Evolutionary conservation across 1,140 invertebrate species (phyloP), one percentile per base, ranked within the genome.

Genomic region (Drosophila nasuta): DNA sequence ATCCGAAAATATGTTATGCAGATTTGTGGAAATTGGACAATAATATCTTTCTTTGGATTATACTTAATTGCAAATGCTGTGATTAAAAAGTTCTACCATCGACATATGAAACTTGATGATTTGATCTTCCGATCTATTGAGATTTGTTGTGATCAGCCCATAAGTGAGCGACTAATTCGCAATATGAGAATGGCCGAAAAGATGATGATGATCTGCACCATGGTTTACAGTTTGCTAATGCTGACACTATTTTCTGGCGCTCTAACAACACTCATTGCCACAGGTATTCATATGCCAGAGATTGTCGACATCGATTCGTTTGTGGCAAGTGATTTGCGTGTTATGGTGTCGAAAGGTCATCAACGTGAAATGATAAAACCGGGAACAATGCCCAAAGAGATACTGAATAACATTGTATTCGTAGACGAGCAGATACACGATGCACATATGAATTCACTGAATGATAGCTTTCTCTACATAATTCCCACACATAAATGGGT

Each of bases 401-500:
- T 70, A 11, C 5, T 15, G 0, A 6, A 48, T 11, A 48, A 49
- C 1, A 25, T 58, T 3, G 6, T 43, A 0, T 45, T 58, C 8
- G 7, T 70, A 1, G 56, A 51, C 13, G 5, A 5, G 5, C 1
- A 41, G 3, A 52, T 13, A 8, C n/a, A 10, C 4, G 3, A 41
- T 33, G 1, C 35, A 2, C 67, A 70, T 38, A 7, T 70, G 8
- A 5, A 17, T 6, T 10, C 1, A 8, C n/a, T 63, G 1, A 56
- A 70, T 15, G 49, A 70, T n/a, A 63, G 49, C n/a, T 70, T 38
- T 33, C 49, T 48, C n/a, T 70, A 70, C 35, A 49, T 70, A n/a
- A 56, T 56, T 2, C 6, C 20, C 2, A 46, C 11, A 1, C n/a
- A 56, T n/a, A 28, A 35, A 15, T 70, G 58, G 58, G 1, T 6